Evolutionary conservation across 2,888 invertebrate genomes (phyloP), one percentile per base, ranked within the genome.

Genomic region (Mellilla xanthometata): DNA sequence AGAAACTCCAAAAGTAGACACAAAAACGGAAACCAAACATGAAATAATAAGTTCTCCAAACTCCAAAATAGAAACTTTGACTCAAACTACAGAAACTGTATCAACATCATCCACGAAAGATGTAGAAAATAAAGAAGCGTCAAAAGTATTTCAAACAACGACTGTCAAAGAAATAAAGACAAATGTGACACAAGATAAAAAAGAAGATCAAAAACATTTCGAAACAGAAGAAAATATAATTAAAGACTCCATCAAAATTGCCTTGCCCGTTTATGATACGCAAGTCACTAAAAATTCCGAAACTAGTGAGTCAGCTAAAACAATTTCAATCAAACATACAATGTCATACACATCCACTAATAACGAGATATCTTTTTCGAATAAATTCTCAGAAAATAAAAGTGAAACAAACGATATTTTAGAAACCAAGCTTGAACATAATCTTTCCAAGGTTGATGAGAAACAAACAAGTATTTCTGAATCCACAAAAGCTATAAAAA

Each of bases 181-280:
- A 22, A 52, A 11, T 9, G 23, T 51, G 28, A 35, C 28, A 1
- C 51, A 34, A 33, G 36, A 41, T 9, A 42, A 33, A 10, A 15
- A 24, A 39, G 30, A 39, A 23, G 41, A 49, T 10, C 55, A 24
- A 5, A 39, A 33, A 22, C 27, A 45, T 9, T 39, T n/a, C 2
- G 22, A 41, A 5, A 41, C 23, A 22, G 49, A 58, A 39, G 67
- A 68, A 6, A 45, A 56, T 30, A 43, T 52, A 13, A 32, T 49
- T 6, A 68, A 55, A 42, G 42, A 46, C 27, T 42, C 23, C 9
- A 35, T 60, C 6, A 49, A 45, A 49, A 36, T 52, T 29, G 56
- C 51, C 1, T 50, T 41, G 40, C 65, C 67, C 13, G 51, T 54
- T 5, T 54, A 51, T n/a, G 41, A 56, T 27, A 51, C 54, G 0